Base-by-base conservation (phyloP, 2,888 invertebrate species). In the Notocelia uddmanniana region DNA sequence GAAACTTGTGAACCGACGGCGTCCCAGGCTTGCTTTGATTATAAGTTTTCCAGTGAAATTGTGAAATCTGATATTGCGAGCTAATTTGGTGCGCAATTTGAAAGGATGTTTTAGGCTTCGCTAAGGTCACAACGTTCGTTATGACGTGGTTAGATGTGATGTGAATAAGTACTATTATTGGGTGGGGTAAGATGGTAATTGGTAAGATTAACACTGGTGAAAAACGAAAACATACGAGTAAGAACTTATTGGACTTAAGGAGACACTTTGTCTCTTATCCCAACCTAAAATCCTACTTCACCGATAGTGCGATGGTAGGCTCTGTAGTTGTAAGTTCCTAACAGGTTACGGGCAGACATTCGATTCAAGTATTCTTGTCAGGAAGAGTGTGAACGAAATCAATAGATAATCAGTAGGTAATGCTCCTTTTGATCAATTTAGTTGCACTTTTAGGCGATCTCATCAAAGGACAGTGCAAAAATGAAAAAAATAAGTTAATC, bases 1-100 rank as follows among this genome's bases (percentile, higher is more conserved):
- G 76, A 77, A 76, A 78, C 73, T n/a, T n/a, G n/a, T n/a, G n/a
- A n/a, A 55, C 58, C 73, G 72, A 73, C 69, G 74, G 73, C 74
- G 68, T 73, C 71, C 66, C 60, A 34, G 68, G 68, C 67, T 68
- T 58, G 68, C 59, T 48, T 62, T 60, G 66, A 59, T 63, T 75
- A 71, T 66, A 66, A 67, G 67, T 71, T 54, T 71, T 71, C 66
- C 71, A 71, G 66, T 71, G 71, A 71, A 71, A 71, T 67, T 67
- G 71, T 67, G 71, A 67, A 71, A 71, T 48, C 66, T 41, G 41
- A 70, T 52, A 50, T 70, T 63, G 64, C 64, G 31, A 31, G 64
- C 52, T 59, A 52, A 64, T 64, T 52, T n/a, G 13, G 13, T 59
- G 21, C 52, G 52, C 31, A 50, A 52, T 52, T 52, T 18, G 21